A percentile compares a stretch with the other conserved stretches of the same genome.
Evolutionary conservation across 2,888 invertebrate species (phyloP).

Genomic region (Deroplatys truncata): DNA sequence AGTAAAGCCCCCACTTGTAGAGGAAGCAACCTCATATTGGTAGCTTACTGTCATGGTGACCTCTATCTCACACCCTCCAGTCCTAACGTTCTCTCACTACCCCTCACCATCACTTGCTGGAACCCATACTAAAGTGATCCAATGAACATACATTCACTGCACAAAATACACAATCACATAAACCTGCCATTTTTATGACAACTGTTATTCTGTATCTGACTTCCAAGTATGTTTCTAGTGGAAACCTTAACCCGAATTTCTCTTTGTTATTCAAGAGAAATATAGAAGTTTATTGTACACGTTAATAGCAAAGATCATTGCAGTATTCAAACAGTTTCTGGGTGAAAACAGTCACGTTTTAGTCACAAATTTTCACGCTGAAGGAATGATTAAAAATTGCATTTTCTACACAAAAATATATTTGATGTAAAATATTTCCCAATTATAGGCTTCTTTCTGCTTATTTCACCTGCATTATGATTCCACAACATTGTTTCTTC

Average conservation of each 20-base stretch:
- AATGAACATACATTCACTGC: neutral
- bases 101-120: neutral
- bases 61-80: neutral
- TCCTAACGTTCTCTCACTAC: neutral
- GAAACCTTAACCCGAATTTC: neutral
- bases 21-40: conserved; percentile 56
- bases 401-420: neutral
- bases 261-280: neutral
- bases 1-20: conserved; percentile 55
- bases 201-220: neutral
- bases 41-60: conserved; percentile 54
- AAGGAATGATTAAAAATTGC: neutral
- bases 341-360: neutral
- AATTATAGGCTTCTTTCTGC: neutral
- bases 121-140: neutral
- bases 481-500: neutral
- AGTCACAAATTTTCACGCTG: neutral
- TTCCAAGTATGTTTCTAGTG: neutral
- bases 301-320: neutral
- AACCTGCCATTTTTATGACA: neutral
- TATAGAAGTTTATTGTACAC: neutral
- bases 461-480: neutral
- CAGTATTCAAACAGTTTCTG: neutral
- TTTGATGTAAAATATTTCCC: neutral
- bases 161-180: neutral